These are phyloP conservation scores for Naso thynnoides DNA, from an alignment of 2,797 vertebrate genomes.

Conservation along the genomic window DNA sequence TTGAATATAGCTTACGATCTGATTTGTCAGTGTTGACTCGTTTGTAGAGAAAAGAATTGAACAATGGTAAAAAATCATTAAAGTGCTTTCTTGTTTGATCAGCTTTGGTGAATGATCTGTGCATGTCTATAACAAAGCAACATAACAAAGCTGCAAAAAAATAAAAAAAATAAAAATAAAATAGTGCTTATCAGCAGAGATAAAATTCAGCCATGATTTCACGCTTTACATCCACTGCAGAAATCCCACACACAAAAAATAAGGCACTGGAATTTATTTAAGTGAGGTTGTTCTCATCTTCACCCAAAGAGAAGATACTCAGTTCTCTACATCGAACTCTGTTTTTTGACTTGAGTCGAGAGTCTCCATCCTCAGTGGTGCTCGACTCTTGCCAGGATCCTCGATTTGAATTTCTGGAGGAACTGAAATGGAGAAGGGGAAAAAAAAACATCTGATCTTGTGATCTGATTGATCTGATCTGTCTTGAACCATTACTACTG, in stretches of 20 bases:
- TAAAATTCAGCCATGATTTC: slow-evolving; percentile 22
- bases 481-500: not conserved
- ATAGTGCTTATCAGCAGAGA: slow-evolving; percentile 15
- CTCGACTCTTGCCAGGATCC: slow-evolving; percentile 73
- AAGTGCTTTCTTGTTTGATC: slow-evolving; percentile 75
- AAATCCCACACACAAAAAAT: not conserved
- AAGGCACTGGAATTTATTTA: slow-evolving; percentile 60
- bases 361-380: slow-evolving; percentile 53
- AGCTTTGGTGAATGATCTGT: slow-evolving; percentile 50
- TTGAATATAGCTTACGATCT: slow-evolving; percentile 43
- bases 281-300: slow-evolving; percentile 75
- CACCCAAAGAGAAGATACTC: slow-evolving; percentile 77
- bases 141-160: not conserved
- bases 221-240: not conserved
- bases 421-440: slow-evolving; percentile 47
- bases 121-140: slow-evolving; percentile 22
- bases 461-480: too few species aligned
- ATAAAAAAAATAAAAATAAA: not conserved
- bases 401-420: slow-evolving; percentile 71
- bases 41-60: slow-evolving; percentile 26
- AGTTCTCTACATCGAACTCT: slow-evolving; percentile 59
- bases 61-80: slow-evolving; percentile 54
- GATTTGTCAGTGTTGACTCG: slow-evolving; percentile 35
- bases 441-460: too few species aligned
- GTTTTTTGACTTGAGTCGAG: slow-evolving; percentile 60